Conservation (phyloP, 2,113 vertebrate species). For the Limnothrissa miodon region DNA sequence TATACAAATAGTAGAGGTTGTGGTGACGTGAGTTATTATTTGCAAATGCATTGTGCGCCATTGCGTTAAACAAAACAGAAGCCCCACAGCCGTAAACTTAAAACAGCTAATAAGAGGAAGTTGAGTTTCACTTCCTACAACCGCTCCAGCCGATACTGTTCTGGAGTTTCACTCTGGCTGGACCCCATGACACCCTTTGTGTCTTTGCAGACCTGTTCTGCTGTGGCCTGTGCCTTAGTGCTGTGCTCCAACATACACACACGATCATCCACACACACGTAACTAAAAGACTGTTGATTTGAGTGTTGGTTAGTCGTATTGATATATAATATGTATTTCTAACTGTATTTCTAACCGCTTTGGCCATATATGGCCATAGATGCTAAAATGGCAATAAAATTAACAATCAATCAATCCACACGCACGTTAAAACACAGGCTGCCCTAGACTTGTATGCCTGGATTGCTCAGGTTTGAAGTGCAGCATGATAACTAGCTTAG, state of each 20-base stretch:
- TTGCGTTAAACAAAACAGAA: background rate
- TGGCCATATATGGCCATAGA: too few species aligned
- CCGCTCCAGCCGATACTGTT: too few species aligned
- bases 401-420: too few species aligned
- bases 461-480: background rate
- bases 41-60: background rate
- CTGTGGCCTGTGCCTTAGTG: background rate
- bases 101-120: slow-evolving; percentile 48
- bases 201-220: background rate
- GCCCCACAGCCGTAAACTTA: background rate
- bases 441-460: background rate
- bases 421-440: background rate
- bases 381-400: too few species aligned
- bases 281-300: too few species aligned
- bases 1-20: too few species aligned
- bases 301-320: too few species aligned
- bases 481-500: background rate
- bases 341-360: too few species aligned
- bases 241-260: background rate
- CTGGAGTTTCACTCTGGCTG: background rate
- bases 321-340: too few species aligned
- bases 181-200: background rate
- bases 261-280: background rate
- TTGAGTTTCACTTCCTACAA: slow-evolving; percentile 41
- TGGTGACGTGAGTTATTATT: too few species aligned